These are phyloP conservation scores for Loriculus beryllinus DNA, from an alignment of 2,797 vertebrate species.

Conservation along the genomic window DNA sequence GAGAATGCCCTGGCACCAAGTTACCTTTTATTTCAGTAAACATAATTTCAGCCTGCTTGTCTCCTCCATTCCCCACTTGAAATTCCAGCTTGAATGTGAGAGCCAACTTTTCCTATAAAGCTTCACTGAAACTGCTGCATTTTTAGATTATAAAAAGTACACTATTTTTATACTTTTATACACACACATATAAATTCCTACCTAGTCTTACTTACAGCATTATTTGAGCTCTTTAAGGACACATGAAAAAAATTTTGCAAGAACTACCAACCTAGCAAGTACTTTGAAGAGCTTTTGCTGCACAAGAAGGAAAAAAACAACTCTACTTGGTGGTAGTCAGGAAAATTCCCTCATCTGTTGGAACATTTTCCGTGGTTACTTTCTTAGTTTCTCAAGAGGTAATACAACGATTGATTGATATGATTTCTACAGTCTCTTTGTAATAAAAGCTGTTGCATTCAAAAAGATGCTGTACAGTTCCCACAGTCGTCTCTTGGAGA, in stretches of 20 bases:
- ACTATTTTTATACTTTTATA: not conserved
- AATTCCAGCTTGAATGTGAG: not conserved
- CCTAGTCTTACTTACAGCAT: not conserved
- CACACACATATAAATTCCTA: not conserved
- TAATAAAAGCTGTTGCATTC: not conserved
- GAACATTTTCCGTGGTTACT: not conserved
- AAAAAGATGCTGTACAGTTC: not conserved
- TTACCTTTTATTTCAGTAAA: not conserved
- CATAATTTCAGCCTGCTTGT: not conserved
- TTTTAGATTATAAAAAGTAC: not conserved
- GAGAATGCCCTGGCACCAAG: not conserved
- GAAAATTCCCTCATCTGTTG: not conserved
- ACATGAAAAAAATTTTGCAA: not conserved
- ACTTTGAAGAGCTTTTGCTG: not conserved
- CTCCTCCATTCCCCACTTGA: not conserved
- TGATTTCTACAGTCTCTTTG: not conserved
- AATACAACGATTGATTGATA: not conserved
- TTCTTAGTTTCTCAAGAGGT: not conserved
- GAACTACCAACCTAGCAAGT: not conserved
- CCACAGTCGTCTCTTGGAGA: not conserved
- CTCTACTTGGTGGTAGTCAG: not conserved
- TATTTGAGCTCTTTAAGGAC: not conserved
- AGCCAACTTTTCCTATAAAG: not conserved
- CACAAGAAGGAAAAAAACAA: not conserved
- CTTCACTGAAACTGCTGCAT: not conserved